These are phyloP conservation scores for Tetraodon nigroviridis DNA, from an alignment of 2,113 vertebrate genomes.

Conservation along the genomic window DNA sequence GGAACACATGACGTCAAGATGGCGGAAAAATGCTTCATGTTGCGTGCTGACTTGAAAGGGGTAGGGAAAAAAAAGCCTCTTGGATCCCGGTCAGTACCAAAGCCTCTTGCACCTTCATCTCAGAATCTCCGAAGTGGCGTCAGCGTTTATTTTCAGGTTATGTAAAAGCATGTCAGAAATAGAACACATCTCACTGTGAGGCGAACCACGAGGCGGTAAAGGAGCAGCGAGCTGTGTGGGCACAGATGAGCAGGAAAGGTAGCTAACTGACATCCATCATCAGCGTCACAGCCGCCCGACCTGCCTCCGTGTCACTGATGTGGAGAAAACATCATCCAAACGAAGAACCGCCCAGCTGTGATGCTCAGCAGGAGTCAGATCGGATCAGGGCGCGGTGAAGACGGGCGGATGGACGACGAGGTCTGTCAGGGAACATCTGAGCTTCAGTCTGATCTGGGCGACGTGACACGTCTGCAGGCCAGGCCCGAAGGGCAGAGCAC, in stretches of 20 bases:
- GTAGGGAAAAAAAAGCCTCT: not conserved
- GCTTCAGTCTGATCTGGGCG: constrained; percentile 57
- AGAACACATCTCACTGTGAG: constrained; percentile 14
- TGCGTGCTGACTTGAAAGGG: not conserved
- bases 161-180: constrained; percentile 18
- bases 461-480: constrained; percentile 40
- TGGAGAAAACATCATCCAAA: constrained; percentile 3
- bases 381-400: constrained; percentile 48
- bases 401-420: constrained; percentile 41
- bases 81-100: not conserved
- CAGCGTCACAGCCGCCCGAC: constrained; percentile 38
- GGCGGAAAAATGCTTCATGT: too few species aligned
- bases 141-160: not conserved
- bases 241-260: constrained; percentile 20
- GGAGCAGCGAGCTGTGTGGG: constrained; percentile 25
- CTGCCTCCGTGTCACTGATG: constrained; percentile 20
- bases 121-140: too few species aligned
- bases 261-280: constrained; percentile 53
- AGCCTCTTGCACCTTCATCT: not conserved
- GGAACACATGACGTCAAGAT: not conserved
- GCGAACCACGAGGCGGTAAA: constrained; percentile 43
- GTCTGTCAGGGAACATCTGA: constrained; percentile 60
- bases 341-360: not conserved
- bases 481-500: constrained; percentile 24
- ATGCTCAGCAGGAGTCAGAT: constrained; percentile 43